phyloP scores from a whole-genome alignment of 2,888 invertebrate genomes.

The Mimas tiliae region DNA sequence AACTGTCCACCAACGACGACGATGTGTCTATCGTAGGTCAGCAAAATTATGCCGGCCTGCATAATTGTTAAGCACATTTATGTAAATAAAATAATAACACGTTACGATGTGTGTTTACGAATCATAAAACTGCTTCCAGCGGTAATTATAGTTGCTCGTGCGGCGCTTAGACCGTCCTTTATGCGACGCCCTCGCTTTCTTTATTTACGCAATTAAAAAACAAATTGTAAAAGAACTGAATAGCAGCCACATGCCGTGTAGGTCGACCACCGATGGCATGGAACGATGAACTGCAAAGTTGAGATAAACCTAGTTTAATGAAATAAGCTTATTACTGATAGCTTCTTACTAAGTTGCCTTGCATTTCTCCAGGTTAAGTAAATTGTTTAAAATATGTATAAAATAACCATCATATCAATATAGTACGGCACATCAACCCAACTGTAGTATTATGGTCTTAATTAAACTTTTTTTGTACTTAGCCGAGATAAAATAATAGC shows the following conservation, averaged over 20 bases:
- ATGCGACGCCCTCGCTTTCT: not conserved
- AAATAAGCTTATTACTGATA: not conserved
- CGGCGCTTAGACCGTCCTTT: not conserved
- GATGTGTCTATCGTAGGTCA: too few species aligned
- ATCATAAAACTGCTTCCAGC: not conserved
- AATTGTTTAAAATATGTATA: not conserved
- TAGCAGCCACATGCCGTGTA: not conserved
- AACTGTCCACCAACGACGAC: too few species aligned
- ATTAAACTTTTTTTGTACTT: too few species aligned
- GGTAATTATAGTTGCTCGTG: not conserved
- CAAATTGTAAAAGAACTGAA: not conserved
- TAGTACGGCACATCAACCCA: too few species aligned
- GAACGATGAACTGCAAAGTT: not conserved
- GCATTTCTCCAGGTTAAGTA: not conserved
- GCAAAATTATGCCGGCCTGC: too few species aligned
- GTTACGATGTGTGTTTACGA: not conserved
- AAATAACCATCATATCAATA: too few species aligned
- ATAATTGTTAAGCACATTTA: not conserved
- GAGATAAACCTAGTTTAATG: not conserved
- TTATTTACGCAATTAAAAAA: conserved; percentile 1
- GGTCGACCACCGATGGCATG: not conserved
- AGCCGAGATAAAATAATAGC: not conserved
- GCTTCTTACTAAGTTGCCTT: not conserved
- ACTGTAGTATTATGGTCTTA: too few species aligned
- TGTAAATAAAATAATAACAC: not conserved